These are phyloP conservation scores for Anguilla pacifica DNA, from an alignment of 2,797 vertebrate species.

Conservation along the genomic window DNA sequence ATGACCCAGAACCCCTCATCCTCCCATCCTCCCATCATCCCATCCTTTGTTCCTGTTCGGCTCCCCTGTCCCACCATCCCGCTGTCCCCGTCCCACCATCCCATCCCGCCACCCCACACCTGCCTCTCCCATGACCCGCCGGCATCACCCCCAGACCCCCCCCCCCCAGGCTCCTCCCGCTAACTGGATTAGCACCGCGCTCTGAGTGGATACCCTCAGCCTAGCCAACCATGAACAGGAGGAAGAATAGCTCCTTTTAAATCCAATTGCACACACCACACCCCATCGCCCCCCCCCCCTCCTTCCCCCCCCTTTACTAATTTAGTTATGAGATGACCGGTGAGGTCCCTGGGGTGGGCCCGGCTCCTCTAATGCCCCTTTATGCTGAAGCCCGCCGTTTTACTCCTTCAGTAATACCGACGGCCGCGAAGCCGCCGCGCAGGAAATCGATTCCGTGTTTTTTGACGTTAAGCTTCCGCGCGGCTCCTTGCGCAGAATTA, in stretches of 20 bases:
- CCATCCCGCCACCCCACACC: background rate
- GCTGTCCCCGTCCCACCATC: background rate
- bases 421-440: background rate
- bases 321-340: slow-evolving; percentile 13
- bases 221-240: background rate
- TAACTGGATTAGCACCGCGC: slow-evolving; percentile 4
- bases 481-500: background rate
- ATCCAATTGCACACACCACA: background rate
- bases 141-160: background rate
- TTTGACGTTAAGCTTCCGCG: background rate
- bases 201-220: slow-evolving; percentile 13
- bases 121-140: background rate
- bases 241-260: slow-evolving; percentile 1
- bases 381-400: slow-evolving; percentile 9
- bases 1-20: background rate
- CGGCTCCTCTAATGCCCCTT: background rate
- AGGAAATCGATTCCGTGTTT: slow-evolving; percentile 12
- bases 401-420: background rate
- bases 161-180: background rate
- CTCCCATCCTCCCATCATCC: background rate
- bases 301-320: background rate
- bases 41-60: background rate
- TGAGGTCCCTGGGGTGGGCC: background rate
- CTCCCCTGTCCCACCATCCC: background rate
- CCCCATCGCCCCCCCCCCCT: background rate